Evolutionary conservation across 2,113 vertebrate species (phyloP).

Genomic region (Arothron firmamentum): DNA sequence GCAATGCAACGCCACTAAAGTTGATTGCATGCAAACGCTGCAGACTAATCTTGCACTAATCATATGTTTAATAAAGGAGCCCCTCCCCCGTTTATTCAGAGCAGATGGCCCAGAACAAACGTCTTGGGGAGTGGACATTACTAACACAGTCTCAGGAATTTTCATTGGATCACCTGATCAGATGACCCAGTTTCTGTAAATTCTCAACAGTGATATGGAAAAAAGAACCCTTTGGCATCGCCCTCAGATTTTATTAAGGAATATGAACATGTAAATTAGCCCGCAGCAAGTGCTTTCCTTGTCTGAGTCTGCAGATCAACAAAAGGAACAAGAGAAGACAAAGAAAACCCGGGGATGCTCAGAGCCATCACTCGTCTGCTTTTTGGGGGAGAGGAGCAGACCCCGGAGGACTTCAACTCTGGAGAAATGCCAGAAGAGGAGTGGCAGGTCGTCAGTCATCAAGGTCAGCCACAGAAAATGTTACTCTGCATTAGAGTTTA

Average conservation of each 20-base stretch:
- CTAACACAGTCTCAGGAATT: constrained; percentile 19
- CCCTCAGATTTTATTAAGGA: background rate
- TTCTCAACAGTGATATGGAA: constrained; percentile 29
- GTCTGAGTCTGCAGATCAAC: constrained; percentile 6
- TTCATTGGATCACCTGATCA: constrained; percentile 47
- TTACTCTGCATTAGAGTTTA: background rate
- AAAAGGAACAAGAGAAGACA: constrained; percentile 11
- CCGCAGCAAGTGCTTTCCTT: background rate
- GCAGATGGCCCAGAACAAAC: constrained; percentile 60
- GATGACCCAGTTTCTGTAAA: constrained; percentile 35
- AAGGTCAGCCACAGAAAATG: constrained; percentile 74
- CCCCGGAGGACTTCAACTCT: constrained; percentile 63
- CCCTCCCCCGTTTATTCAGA: constrained; percentile 44
- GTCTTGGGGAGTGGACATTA: constrained; percentile 32
- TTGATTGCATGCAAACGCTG: background rate
- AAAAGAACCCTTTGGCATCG: background rate
- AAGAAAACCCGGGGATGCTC: constrained; percentile 75
- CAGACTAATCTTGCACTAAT: constrained; percentile 1
- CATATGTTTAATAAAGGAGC: constrained; percentile 20
- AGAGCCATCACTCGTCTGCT: constrained; percentile 84
- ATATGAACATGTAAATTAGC: background rate
- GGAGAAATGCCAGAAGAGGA: constrained; percentile 83
- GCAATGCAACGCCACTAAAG: background rate
- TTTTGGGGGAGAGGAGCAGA: constrained; percentile 76
- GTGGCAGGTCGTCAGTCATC: constrained; percentile 88